Conservation (phyloP, 2,888 invertebrate genomes). For the Lycophotia porphyrea region DNA sequence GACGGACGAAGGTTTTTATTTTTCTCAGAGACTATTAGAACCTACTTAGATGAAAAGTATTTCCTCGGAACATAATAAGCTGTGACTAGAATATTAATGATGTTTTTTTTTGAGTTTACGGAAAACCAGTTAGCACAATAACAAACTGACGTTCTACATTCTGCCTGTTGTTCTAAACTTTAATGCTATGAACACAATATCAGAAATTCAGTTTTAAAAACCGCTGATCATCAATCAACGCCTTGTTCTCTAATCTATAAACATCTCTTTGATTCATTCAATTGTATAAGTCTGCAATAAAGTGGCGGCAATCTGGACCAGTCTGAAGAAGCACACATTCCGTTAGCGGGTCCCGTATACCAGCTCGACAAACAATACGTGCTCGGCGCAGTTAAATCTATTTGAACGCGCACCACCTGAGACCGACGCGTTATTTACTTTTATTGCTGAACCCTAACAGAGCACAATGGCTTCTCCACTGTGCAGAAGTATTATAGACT, state of each 20-base stretch:
- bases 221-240: not conserved
- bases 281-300: slow-evolving; percentile 14
- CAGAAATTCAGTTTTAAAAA: not conserved
- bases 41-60: not conserved
- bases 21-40: not conserved
- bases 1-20: not conserved
- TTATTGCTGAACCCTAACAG: slow-evolving; percentile 54
- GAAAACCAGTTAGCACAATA: not conserved
- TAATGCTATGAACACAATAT: not conserved
- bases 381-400: slow-evolving; percentile 65
- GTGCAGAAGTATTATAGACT: slow-evolving; percentile 24
- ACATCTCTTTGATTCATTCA: slow-evolving; percentile 1
- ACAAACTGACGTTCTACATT: not conserved
- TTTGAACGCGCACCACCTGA: slow-evolving; percentile 65
- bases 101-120: not conserved
- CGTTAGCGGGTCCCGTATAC: slow-evolving; percentile 45
- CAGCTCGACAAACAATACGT: slow-evolving; percentile 56
- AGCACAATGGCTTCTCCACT: no score
- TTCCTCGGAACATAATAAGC: not conserved
- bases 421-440: slow-evolving; percentile 62
- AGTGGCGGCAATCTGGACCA: slow-evolving; percentile 30
- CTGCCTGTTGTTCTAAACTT: not conserved
- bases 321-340: slow-evolving; percentile 33
- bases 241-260: not conserved
- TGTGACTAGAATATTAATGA: not conserved